These are phyloP conservation scores for Myrmecobius fasciatus DNA, from an alignment of 2,113 vertebrate species.

Conservation along the genomic window DNA sequence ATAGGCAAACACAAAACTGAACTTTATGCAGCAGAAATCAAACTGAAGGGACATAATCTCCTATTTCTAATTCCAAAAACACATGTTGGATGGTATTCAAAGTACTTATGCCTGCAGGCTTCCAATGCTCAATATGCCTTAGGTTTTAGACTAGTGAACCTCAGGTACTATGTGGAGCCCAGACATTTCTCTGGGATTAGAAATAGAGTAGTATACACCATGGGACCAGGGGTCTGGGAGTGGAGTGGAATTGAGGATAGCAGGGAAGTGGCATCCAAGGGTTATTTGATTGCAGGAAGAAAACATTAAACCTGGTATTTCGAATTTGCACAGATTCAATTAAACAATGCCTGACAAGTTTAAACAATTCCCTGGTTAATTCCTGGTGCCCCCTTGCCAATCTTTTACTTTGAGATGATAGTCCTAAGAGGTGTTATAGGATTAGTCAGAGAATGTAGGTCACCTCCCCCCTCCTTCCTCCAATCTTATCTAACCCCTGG, in stretches of 20 bases:
- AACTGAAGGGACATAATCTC: neutral
- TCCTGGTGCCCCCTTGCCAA: constrained; percentile 66
- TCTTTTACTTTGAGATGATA: constrained; percentile 69
- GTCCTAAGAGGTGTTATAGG: constrained; percentile 78
- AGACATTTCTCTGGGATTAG: neutral
- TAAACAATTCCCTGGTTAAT: constrained; percentile 77
- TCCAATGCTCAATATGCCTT: neutral
- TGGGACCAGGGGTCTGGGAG: no score
- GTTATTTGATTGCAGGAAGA: constrained; percentile 11
- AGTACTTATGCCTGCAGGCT: neutral
- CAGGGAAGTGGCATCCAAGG: neutral
- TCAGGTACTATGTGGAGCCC: neutral
- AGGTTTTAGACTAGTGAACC: constrained; percentile 23
- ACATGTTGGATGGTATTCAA: neutral
- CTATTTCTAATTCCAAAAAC: constrained; percentile 22
- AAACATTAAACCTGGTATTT: constrained; percentile 39
- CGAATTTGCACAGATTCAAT: constrained; percentile 54
- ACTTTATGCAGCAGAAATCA: neutral
- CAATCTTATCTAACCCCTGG: neutral
- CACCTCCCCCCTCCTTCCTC: constrained; percentile 27
- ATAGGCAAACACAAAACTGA: constrained; percentile 4
- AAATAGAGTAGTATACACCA: constrained; percentile 7
- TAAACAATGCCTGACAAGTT: constrained; percentile 76
- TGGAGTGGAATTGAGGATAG: neutral
- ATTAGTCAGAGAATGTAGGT: constrained; percentile 80